Conservation (phyloP, 2,797 vertebrate species). For the Enteromius paludinosus region DNA sequence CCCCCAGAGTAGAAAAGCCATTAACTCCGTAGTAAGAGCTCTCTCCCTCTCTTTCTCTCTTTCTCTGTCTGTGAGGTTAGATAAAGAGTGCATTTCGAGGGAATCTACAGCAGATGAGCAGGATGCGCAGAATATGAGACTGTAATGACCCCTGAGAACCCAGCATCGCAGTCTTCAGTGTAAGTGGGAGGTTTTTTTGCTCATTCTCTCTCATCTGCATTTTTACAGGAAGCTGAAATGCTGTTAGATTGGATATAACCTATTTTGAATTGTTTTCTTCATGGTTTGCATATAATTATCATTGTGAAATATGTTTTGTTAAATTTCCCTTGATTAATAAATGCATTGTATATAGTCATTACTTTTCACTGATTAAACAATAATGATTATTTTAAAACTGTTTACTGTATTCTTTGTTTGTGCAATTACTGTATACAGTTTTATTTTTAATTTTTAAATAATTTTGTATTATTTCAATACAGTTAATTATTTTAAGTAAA, state of each 20-base stretch:
- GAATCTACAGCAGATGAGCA: constrained; percentile 12
- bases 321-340: neutral
- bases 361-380: neutral
- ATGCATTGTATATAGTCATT: neutral
- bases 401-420: neutral
- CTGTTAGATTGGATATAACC: neutral
- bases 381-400: neutral
- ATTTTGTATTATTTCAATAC: neutral
- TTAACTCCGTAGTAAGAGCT: constrained; percentile 31
- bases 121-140: constrained; percentile 8
- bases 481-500: neutral
- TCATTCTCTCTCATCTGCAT: neutral
- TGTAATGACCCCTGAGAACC: constrained; percentile 19
- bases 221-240: neutral
- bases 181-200: constrained; percentile 26
- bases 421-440: neutral
- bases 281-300: neutral
- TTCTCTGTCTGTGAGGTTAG: neutral
- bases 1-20: constrained; percentile 36
- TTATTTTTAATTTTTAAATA: no score
- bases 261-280: neutral
- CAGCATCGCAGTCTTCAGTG: constrained; percentile 37
- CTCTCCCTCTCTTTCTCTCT: neutral
- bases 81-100: constrained; percentile 46
- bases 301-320: neutral